Evolutionary conservation across 2,797 vertebrate genomes (phyloP), one percentile per base, ranked within the genome.

Genomic region (Sebastes oblongus): DNA sequence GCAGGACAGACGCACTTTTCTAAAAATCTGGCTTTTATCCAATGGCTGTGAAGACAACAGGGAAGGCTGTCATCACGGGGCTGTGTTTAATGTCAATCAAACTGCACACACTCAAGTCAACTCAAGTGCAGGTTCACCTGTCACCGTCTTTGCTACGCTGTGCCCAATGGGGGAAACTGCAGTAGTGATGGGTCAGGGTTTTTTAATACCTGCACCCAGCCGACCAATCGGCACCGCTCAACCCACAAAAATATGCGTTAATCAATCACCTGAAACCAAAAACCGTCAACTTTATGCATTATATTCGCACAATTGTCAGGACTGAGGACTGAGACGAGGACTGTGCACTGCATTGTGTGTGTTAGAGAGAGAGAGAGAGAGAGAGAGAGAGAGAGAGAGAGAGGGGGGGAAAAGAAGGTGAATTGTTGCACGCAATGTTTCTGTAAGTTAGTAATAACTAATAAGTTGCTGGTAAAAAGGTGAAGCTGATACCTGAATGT

Each of bases 181-280:
- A 32, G 59, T 20, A 29, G 29, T 30, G 59, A n/a, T 20, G 50
- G 50, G 50, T 52, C 50, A 52, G 50, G 18, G 1, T 18, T 52
- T 20, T 20, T 52, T 52, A 52, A 52, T 52, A 52, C 46, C 46
- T 0, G 0, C 42, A 46, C 42, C 0, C 42, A 52, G 18, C 46
- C 7, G 8, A 52, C 46, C 50, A 20, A 52, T n/a, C 8, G 2
- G 50, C 50, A 50, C 20, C 2, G 8, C 50, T 0, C 18, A 0
- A 52, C 50, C 50, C 0, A 0, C 46, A 50, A 18, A 50, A 50
- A 50, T 50, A 50, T 50, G 18, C 18, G 18, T 50, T 50, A 50
- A 50, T 50, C 46, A 50, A 50, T 50, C 46, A 50, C 18, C 46
- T 20, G 18, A 50, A 50, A 50, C 46, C 46, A 50, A 50, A 50